Evolutionary conservation across 2,888 invertebrate genomes (phyloP).

Genomic region (Melieria crassipennis): DNA sequence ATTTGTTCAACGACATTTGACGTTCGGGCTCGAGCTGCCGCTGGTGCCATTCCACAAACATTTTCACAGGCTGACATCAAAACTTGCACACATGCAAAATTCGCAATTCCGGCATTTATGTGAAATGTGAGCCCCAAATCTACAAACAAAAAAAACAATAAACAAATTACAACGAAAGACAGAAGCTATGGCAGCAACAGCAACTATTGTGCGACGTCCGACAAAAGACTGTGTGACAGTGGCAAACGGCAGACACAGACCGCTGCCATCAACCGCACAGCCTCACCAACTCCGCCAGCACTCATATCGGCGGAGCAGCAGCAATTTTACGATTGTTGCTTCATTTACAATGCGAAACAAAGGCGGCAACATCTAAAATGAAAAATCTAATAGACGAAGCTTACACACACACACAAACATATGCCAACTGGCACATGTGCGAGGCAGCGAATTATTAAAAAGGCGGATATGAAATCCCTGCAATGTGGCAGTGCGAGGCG

Average conservation of each 20-base stretch:
- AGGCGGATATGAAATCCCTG: background rate
- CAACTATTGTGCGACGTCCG: slow-evolving; percentile 15
- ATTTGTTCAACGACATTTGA: too few species aligned
- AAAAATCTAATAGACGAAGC: slow-evolving; percentile 48
- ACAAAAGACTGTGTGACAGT: background rate
- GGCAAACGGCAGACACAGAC: slow-evolving; percentile 6
- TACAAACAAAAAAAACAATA: slow-evolving; percentile 5
- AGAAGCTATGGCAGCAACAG: slow-evolving; percentile 3
- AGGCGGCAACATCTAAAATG: slow-evolving; percentile 53
- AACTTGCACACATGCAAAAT: too few species aligned
- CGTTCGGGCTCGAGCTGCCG: too few species aligned
- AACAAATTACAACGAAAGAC: slow-evolving; percentile 17
- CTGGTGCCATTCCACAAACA: too few species aligned
- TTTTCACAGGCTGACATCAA: too few species aligned
- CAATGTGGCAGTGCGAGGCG: too few species aligned
- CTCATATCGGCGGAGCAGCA: background rate
- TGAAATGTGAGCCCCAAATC: slow-evolving; percentile 25
- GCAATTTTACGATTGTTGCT: slow-evolving; percentile 44
- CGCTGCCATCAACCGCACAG: background rate
- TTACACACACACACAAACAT: slow-evolving; percentile 14
- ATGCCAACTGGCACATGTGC: background rate
- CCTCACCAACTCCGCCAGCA: too few species aligned
- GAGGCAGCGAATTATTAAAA: background rate
- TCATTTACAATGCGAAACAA: slow-evolving; percentile 52
- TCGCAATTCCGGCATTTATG: background rate